Evolutionary conservation across 2,797 vertebrate species (phyloP).

Genomic region (Manis javanica): DNA sequence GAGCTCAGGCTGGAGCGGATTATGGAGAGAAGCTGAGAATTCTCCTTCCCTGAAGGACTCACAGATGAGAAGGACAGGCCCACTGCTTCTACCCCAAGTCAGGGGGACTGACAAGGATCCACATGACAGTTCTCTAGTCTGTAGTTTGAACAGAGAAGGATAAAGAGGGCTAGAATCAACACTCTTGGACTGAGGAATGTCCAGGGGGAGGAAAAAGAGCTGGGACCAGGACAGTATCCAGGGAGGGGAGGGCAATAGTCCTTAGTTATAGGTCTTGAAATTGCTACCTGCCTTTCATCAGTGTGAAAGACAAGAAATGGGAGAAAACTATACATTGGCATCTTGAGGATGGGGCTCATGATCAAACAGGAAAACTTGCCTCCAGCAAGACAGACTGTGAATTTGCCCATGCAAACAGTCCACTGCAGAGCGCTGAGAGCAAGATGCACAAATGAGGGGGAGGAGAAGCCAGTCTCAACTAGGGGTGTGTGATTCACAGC

Average conservation of each 20-base stretch:
- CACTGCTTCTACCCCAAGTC: background rate
- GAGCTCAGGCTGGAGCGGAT: constrained; percentile 29
- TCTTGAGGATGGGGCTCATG: background rate
- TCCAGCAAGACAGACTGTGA: background rate
- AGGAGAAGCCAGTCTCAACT: constrained; percentile 57
- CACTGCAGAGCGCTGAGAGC: background rate
- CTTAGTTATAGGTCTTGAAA: background rate
- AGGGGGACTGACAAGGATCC: background rate
- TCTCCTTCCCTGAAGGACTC: background rate
- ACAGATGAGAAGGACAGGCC: background rate
- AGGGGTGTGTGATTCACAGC: constrained; percentile 65
- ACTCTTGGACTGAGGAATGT: background rate
- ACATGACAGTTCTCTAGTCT: background rate
- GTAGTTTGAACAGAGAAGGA: background rate
- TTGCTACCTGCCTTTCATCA: background rate
- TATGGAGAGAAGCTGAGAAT: background rate
- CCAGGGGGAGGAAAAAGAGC: background rate
- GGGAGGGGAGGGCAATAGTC: background rate
- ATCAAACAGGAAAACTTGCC: background rate
- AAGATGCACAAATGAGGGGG: background rate
- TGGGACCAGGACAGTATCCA: background rate
- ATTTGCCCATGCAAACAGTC: background rate
- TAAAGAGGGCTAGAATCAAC: rapidly evolving
- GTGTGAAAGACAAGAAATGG: background rate
- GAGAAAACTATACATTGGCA: background rate